Evolutionary conservation across 2,113 vertebrate species (phyloP), one percentile per base, ranked within the genome.

Genomic region (Illadopsis cleaveri): DNA sequence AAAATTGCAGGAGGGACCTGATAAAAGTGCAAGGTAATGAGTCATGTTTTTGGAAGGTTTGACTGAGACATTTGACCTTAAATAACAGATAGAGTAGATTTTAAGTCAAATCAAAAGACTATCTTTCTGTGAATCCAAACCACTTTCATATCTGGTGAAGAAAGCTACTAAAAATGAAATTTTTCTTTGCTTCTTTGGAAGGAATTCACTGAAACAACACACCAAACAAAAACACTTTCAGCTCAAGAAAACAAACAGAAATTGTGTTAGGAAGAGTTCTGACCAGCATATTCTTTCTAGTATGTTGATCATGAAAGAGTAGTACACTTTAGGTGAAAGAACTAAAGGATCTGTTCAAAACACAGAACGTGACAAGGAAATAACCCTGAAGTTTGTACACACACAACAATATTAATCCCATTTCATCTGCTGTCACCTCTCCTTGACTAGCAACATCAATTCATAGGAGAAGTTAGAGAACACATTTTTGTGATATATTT

Each of bases 41-140:
- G 86, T 73, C 30, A 37, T 68, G 92, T 93, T 65, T 85, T 68
- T 50, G 22, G 90, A 86, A 94, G 90, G 90, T 50, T 97, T 97
- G 96, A 93, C 92, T 81, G 92, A 87, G 93, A 79, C 45, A 53
- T 70, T 86, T 93, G 72, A 90, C 72, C 75, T 96, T 71, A 87
- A 89, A 83, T 40, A 86, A 85, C 48, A 83, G 51, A 82, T 57
- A 57, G 4, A 91, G 57, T 94, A 96, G 84, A 96, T 96, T 90
- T 95, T 42, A 82, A 97, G 87, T 86, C 92, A 89, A 94, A 93
- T 93, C 95, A 97, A 97, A 95, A 96, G 78, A 82, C 93, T 95
- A 94, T 82, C 53, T 91, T 80, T 65, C 73, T 64, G 53, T 97
- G 77, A 97, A 97, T 83, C 73, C 72, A 97, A 93, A 64, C 24